These are phyloP conservation scores for Ormyrus pomaceus DNA, from an alignment of 2,888 invertebrate genomes.

Conservation along the genomic window DNA sequence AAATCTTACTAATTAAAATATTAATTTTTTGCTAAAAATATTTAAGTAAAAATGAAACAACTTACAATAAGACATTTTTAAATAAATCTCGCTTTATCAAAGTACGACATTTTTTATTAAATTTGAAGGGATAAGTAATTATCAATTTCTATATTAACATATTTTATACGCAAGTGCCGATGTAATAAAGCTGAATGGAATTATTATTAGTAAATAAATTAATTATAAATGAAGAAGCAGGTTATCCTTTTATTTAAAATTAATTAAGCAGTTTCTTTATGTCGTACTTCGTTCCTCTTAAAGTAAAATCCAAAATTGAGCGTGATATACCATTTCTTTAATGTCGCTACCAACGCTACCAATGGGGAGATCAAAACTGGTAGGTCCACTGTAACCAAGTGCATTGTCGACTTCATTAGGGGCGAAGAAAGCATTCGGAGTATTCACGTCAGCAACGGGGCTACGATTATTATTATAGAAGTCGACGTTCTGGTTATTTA, in stretches of 20 bases:
- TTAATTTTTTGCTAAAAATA: neutral
- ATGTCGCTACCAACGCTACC: slow-evolving; percentile 67
- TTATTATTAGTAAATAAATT: slow-evolving; percentile 7
- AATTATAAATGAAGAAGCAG: neutral
- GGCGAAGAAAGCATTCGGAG: slow-evolving; percentile 65
- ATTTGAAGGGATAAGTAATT: neutral
- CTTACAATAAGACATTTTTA: slow-evolving; percentile 43
- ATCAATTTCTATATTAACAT: neutral
- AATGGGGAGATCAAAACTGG: slow-evolving; percentile 65
- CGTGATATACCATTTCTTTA: slow-evolving; percentile 71
- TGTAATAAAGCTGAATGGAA: slow-evolving; percentile 2
- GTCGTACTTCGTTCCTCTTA: slow-evolving; percentile 50
- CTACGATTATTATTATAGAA: slow-evolving; percentile 65
- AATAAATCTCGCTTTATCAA: slow-evolving; percentile 39
- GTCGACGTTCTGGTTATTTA: slow-evolving; percentile 67
- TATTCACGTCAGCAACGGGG: slow-evolving; percentile 64
- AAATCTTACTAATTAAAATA: slow-evolving; percentile 4
- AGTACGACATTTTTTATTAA: slow-evolving; percentile 57
- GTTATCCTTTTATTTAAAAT: neutral
- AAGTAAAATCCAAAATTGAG: slow-evolving; percentile 60
- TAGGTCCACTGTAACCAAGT: slow-evolving; percentile 65
- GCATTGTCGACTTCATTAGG: slow-evolving; percentile 70
- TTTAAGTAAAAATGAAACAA: slow-evolving; percentile 47
- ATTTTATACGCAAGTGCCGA: neutral
- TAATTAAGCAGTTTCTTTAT: slow-evolving; percentile 18